Percentiles rank a stretch among this genome's conserved stretches.
phyloP scores from a whole-genome alignment of 1,140 invertebrate genomes.

The Drosophila albomicans region DNA sequence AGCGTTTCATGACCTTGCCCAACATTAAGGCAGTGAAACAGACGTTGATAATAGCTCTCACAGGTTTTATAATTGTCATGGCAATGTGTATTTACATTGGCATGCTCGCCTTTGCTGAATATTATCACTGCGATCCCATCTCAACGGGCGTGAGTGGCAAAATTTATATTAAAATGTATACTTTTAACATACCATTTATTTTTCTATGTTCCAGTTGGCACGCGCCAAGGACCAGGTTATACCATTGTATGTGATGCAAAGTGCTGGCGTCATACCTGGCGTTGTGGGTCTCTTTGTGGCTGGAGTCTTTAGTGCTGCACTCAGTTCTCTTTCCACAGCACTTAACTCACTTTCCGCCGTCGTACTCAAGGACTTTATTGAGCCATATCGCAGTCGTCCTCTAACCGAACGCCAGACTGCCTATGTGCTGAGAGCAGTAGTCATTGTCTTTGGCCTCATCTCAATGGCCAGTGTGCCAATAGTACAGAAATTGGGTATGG shows the following conservation, averaged over 20 bases:
- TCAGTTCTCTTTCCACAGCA: conserved; percentile 92
- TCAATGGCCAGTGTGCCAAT: conserved; percentile 89
- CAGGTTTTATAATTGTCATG: conserved; percentile 88
- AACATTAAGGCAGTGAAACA: conserved; percentile 88
- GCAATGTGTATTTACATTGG: conserved; percentile 90
- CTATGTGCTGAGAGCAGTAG: conserved; percentile 88
- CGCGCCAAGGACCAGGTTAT: conserved; percentile 88
- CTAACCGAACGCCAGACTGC: conserved; percentile 87
- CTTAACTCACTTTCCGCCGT: conserved; percentile 92
- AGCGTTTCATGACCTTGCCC: conserved; percentile 91
- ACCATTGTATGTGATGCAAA: conserved; percentile 89
- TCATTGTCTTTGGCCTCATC: conserved; percentile 87
- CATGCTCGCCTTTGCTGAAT: conserved; percentile 90
- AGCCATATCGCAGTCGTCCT: conserved; percentile 87
- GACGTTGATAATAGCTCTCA: conserved; percentile 87
- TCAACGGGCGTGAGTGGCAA: conserved; percentile 85
- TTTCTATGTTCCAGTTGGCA: conserved; percentile 74
- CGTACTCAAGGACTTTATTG: conserved; percentile 91
- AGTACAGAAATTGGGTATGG: conserved; percentile 89
- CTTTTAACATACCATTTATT: not conserved
- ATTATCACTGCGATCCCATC: conserved; percentile 91
- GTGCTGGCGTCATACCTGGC: conserved; percentile 88
- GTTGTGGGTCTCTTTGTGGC: conserved; percentile 92
- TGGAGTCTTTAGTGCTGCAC: conserved; percentile 89
- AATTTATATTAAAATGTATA: not conserved